These are phyloP conservation scores for Cyclopterus lumpus DNA, from an alignment of 2,797 vertebrate genomes.

Conservation along the genomic window DNA sequence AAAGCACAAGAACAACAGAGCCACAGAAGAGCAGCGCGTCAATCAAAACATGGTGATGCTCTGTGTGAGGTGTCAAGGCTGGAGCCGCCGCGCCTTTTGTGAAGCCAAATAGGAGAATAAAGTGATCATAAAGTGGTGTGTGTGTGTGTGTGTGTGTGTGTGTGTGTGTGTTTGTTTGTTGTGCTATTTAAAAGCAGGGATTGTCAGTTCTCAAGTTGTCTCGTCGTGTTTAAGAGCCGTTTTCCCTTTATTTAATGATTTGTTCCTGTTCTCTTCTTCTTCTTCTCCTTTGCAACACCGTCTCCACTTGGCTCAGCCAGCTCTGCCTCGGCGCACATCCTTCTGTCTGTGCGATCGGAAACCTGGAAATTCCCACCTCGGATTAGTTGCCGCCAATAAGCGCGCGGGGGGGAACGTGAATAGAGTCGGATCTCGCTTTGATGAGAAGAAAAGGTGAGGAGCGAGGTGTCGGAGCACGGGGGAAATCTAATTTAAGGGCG, in stretches of 20 bases:
- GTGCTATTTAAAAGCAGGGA: constrained; percentile 3
- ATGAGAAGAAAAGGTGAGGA: constrained; percentile 72
- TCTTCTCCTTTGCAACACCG: background rate
- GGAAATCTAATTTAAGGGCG: constrained; percentile 76
- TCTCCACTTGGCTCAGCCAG: too few relatives aligned
- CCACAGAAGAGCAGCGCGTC: constrained; percentile 12
- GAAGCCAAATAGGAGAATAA: constrained; percentile 25
- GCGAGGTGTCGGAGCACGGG: constrained; percentile 60
- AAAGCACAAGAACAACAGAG: constrained; percentile 17
- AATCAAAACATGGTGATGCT: constrained; percentile 50
- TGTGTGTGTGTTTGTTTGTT: too few relatives aligned
- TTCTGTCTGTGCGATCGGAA: constrained; percentile 43
- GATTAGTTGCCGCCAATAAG: constrained; percentile 64
- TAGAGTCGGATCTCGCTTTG: constrained; percentile 42
- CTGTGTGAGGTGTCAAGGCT: constrained; percentile 28
- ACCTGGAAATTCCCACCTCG: constrained; percentile 55
- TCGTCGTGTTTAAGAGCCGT: constrained; percentile 27
- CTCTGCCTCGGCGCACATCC: background rate
- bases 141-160: too few relatives aligned
- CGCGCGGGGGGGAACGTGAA: constrained; percentile 2
- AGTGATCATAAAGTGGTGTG: background rate
- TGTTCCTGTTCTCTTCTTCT: background rate
- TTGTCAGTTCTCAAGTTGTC: background rate
- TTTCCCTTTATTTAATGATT: background rate
- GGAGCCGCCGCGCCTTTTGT: constrained; percentile 13